Conservation (phyloP, 2,113 vertebrate species). For the Hippoglossus stenolepis region DNA sequence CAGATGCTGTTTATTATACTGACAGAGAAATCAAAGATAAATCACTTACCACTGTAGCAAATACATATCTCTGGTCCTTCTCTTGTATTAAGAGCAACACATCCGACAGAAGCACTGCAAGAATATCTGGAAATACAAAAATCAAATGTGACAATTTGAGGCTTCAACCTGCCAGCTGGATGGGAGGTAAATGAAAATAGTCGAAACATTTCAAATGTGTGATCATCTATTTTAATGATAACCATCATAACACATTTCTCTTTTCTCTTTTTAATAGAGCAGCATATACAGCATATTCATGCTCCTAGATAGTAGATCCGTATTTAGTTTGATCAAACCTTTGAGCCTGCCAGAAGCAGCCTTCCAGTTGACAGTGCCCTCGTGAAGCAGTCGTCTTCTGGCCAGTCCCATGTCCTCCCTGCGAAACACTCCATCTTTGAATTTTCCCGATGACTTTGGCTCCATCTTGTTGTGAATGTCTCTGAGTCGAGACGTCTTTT, state of each 20-base stretch:
- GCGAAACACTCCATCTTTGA: slow-evolving; percentile 90
- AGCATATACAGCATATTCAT: neutral
- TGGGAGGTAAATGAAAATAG: neutral
- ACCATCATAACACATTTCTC: neutral
- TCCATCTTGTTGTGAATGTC: slow-evolving; percentile 92
- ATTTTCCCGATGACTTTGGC: slow-evolving; percentile 88
- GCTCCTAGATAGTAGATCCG: neutral
- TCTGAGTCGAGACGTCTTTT: slow-evolving; percentile 88
- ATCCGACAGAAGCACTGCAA: slow-evolving; percentile 92
- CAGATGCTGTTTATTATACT: no score
- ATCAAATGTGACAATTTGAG: neutral
- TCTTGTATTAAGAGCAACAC: slow-evolving; percentile 94
- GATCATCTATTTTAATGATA: no score
- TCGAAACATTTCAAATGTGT: neutral
- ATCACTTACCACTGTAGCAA: slow-evolving; percentile 91
- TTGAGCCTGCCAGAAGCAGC: slow-evolving; percentile 91
- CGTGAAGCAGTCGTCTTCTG: slow-evolving; percentile 84
- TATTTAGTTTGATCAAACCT: slow-evolving; percentile 78
- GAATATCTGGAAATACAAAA: slow-evolving; percentile 84
- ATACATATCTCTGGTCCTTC: slow-evolving; percentile 94
- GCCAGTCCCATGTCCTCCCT: slow-evolving; percentile 87
- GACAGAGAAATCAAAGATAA: neutral
- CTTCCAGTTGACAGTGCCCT: slow-evolving; percentile 92
- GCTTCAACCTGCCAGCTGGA: neutral
- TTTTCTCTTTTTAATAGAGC: neutral